Conservation (phyloP, 2,888 invertebrate genomes). For the Pseudoips prasinana region DNA sequence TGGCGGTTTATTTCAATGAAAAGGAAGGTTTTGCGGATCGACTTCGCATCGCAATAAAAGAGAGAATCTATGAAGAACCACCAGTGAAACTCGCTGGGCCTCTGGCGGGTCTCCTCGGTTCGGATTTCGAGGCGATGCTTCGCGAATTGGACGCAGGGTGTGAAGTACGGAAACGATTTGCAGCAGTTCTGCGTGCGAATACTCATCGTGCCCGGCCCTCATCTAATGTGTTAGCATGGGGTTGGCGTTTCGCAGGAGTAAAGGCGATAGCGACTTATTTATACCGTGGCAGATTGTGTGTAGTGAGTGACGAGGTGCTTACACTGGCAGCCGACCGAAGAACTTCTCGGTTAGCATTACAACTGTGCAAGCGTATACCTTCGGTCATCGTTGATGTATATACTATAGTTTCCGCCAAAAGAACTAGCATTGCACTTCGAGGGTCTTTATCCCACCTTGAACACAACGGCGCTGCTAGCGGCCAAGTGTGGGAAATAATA, state of each 20-base stretch:
- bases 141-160: slow-evolving; percentile 17
- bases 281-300: slow-evolving; percentile 32
- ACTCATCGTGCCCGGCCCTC: slow-evolving; percentile 43
- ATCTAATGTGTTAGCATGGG: slow-evolving; percentile 36
- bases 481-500: slow-evolving; percentile 43
- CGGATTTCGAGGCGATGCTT: slow-evolving; percentile 19
- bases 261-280: slow-evolving; percentile 51
- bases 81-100: slow-evolving; percentile 18
- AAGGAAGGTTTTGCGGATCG: slow-evolving; percentile 39
- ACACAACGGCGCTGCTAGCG: slow-evolving; percentile 26
- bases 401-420: slow-evolving; percentile 1
- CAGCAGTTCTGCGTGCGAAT: slow-evolving; percentile 43
- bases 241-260: slow-evolving; percentile 45
- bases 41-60: slow-evolving; percentile 19
- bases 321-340: slow-evolving; percentile 38
- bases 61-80: slow-evolving; percentile 6
- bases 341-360: slow-evolving; percentile 41
- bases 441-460: slow-evolving; percentile 36
- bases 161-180: slow-evolving; percentile 20
- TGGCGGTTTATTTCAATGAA: slow-evolving; percentile 53
- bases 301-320: slow-evolving; percentile 30
- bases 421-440: slow-evolving; percentile 43
- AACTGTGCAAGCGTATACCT: slow-evolving; percentile 20
- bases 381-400: neutral
- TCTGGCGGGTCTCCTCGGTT: slow-evolving; percentile 17